Evolutionary conservation across 2,888 invertebrate species (phyloP).

Genomic region (Stenodera caucasica): DNA sequence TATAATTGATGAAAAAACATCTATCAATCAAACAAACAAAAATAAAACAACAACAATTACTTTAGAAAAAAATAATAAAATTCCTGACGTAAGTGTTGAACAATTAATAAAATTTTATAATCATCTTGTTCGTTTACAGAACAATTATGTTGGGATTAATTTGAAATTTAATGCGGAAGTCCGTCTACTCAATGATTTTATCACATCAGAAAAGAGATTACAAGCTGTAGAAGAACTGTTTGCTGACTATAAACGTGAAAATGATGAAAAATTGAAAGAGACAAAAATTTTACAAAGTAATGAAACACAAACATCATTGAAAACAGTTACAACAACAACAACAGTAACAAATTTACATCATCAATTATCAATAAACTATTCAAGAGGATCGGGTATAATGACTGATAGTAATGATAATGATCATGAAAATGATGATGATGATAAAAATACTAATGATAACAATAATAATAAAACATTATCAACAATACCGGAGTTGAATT

Average conservation of each 20-base stretch:
- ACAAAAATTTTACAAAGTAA: slow-evolving; percentile 38
- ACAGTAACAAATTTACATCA: slow-evolving; percentile 14
- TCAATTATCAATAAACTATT: slow-evolving; percentile 44
- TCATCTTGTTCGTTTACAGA: slow-evolving; percentile 38
- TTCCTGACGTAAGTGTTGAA: not conserved
- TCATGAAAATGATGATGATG: too few relatives aligned
- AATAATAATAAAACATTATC: slow-evolving; percentile 20
- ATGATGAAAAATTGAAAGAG: slow-evolving; percentile 20
- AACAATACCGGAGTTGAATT: slow-evolving; percentile 17
- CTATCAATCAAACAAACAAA: too few relatives aligned
- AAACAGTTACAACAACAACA: slow-evolving; percentile 13
- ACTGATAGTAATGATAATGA: slow-evolving; percentile 26
- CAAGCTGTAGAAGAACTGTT: slow-evolving; percentile 58
- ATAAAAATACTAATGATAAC: too few relatives aligned
- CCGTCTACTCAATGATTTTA: slow-evolving; percentile 63
- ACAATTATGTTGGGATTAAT: slow-evolving; percentile 58
- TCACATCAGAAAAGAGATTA: slow-evolving; percentile 33
- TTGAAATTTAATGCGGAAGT: slow-evolving; percentile 64
- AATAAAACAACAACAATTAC: not conserved
- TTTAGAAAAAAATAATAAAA: not conserved
- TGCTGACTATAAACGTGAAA: slow-evolving; percentile 39
- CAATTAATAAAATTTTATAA: not conserved
- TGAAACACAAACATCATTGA: slow-evolving; percentile 47
- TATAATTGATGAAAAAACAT: not conserved
- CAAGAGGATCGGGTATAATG: slow-evolving; percentile 44